phyloP scores from a whole-genome alignment of 2,113 vertebrate species.

The Rostratula benghalensis region DNA sequence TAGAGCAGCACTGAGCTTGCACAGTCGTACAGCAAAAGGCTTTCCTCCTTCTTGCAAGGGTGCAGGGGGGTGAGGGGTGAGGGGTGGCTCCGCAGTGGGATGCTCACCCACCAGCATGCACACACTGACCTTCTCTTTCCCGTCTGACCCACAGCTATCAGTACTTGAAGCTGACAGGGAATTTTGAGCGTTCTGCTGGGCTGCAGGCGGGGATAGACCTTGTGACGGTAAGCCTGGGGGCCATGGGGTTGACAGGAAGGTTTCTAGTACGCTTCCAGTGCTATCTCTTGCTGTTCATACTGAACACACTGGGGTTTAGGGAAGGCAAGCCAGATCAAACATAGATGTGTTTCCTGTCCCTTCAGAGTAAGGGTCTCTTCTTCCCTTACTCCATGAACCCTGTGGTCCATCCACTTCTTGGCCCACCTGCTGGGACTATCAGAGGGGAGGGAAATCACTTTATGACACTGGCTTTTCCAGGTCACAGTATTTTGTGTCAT shows the following conservation, averaged over 20 bases:
- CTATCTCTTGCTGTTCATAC: background rate
- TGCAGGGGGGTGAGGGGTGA: fast-evolving
- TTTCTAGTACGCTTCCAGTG: too few relatives aligned
- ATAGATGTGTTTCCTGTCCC: background rate
- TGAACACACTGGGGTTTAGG: background rate
- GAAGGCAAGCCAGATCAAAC: background rate
- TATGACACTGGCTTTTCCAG: background rate
- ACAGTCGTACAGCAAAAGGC: background rate
- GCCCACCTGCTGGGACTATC: background rate
- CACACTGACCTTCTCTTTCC: background rate
- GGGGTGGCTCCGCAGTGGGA: background rate
- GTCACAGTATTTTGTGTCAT: too few relatives aligned
- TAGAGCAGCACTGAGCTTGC: background rate
- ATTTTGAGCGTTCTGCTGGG: conserved; percentile 92
- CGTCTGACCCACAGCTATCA: conserved; percentile 76
- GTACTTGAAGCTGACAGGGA: conserved; percentile 85
- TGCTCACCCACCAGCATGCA: fast-evolving
- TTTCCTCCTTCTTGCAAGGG: background rate
- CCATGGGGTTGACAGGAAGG: background rate
- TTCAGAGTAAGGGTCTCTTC: background rate
- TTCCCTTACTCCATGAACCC: background rate
- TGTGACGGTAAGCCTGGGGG: conserved; percentile 75
- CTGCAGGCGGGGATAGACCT: conserved; percentile 92
- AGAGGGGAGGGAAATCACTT: background rate
- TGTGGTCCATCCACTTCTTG: background rate